A percentile compares a stretch with the other conserved stretches of the same genome.
Evolutionary conservation across 2,888 invertebrate species (phyloP).

Genomic region (Drosophila buzzatii): DNA sequence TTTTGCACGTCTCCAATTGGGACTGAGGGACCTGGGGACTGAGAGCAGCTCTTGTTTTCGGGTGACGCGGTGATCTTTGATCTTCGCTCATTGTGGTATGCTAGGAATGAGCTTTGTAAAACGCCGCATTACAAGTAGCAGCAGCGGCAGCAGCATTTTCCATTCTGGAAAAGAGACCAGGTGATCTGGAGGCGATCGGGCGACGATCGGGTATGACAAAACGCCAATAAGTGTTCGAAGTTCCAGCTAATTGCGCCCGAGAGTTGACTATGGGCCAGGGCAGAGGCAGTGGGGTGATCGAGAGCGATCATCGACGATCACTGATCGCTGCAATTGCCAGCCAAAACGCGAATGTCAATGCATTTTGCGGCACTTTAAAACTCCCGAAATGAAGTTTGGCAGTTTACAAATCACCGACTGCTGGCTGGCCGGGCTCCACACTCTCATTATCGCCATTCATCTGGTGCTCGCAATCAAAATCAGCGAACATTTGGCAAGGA

Average conservation of each 20-base stretch:
- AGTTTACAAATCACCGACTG: slow-evolving; percentile 80
- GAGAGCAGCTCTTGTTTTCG: slow-evolving; percentile 57
- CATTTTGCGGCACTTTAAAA: slow-evolving; percentile 77
- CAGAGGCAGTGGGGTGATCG: slow-evolving; percentile 15
- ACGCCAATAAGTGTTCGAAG: slow-evolving; percentile 80
- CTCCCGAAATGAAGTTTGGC: slow-evolving; percentile 73
- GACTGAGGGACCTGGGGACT: slow-evolving; percentile 10
- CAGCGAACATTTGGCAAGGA: slow-evolving; percentile 63
- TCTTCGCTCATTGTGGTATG: slow-evolving; percentile 65
- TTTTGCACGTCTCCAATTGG: slow-evolving; percentile 70
- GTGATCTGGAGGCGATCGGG: slow-evolving; percentile 1
- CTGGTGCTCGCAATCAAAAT: slow-evolving; percentile 65
- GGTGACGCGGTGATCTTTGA: slow-evolving; percentile 79
- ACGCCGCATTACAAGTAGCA: slow-evolving; percentile 72
- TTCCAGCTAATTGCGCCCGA: slow-evolving; percentile 70
- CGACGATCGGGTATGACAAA: slow-evolving; percentile 45
- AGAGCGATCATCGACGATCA: slow-evolving; percentile 62
- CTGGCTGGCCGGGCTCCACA: neutral
- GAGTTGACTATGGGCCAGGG: slow-evolving; percentile 41
- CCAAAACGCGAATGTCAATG: slow-evolving; percentile 71
- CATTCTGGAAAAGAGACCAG: slow-evolving; percentile 12
- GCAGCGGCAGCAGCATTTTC: slow-evolving; percentile 17
- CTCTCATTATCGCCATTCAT: slow-evolving; percentile 77
- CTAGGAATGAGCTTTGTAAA: slow-evolving; percentile 78
- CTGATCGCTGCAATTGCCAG: slow-evolving; percentile 67